Conservation (phyloP, 2,113 vertebrate genomes). For the Isurus oxyrinchus region DNA sequence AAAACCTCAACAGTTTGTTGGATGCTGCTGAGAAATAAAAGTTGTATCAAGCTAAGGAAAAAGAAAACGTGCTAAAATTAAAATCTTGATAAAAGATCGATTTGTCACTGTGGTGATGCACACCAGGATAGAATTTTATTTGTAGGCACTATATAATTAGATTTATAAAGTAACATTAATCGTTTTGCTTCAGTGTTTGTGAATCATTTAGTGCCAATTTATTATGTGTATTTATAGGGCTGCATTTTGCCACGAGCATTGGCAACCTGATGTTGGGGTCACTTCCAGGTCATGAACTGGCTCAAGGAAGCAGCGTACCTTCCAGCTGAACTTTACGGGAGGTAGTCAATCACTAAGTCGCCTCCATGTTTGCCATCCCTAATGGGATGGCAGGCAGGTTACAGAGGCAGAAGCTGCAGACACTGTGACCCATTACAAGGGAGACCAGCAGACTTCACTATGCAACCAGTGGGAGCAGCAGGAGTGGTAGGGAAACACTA, state of each 20-base stretch:
- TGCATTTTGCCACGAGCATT: neutral
- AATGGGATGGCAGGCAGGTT: neutral
- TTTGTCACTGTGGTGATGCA: neutral
- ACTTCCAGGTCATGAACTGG: neutral
- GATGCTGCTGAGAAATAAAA: neutral
- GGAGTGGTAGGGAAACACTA: neutral
- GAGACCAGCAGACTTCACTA: neutral
- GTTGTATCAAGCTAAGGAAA: neutral
- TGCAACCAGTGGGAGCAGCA: neutral
- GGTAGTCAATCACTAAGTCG: neutral
- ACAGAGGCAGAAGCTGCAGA: neutral
- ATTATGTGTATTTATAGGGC: neutral
- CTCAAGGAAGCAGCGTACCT: neutral
- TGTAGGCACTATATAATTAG: neutral
- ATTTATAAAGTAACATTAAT: neutral
- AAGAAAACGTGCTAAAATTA: neutral
- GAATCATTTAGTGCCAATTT: neutral
- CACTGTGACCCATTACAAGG: neutral
- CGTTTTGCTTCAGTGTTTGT: neutral
- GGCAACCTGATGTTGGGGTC: neutral
- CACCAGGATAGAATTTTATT: conserved; percentile 1
- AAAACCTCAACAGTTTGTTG: neutral
- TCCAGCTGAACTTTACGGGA: neutral
- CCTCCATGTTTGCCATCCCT: neutral
- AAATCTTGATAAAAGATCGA: neutral